Evolutionary conservation across 2,888 invertebrate genomes (phyloP), one percentile per base, ranked within the genome.

Genomic region (Lycophotia porphyrea): DNA sequence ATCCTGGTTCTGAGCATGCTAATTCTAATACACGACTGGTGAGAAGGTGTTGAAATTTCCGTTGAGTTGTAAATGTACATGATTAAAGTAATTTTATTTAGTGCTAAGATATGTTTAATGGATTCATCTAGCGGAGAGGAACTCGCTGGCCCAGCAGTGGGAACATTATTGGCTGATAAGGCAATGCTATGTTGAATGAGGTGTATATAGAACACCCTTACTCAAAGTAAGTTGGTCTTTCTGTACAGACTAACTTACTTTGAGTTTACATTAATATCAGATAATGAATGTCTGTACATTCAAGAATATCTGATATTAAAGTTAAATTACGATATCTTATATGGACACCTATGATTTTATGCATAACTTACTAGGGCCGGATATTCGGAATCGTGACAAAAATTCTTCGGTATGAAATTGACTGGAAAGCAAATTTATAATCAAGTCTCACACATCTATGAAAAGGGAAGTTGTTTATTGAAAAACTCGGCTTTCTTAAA

Each of bases 21-120:
- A 87, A 90, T 88, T 87, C 84, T 79, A 82, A 84, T 84, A 80
- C 84, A 87, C 79, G 77, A 83, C 70, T 72, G 68, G 18, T 84
- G 76, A 74, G 52, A 15, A 69, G 24, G 36, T 87, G 78, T 67
- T 58, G 82, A 84, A 80, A 87, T 82, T 65, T 87, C 85, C 75
- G 77, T 55, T 75, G 39, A 68, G 73, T 31, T 24, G 69, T 24
- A n/a, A 68, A 81, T 61, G 21, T 66, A 34, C 13, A 24, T 18
- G 5, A 44, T 18, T 11, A 21, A n/a, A n/a, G 34, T 65, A 21
- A 31, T 68, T 36, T 63, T 47, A 55, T 81, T 67, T 27, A 15
- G 7, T 47, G 15, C 15, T 78, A 5, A 13, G 18, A 18, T 18
- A 64, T 42, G 13, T 34, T 27, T 1, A 49, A 64, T 42, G 1